phyloP scores from a whole-genome alignment of 2,113 vertebrate genomes.

The Baryphthengus martii region DNA sequence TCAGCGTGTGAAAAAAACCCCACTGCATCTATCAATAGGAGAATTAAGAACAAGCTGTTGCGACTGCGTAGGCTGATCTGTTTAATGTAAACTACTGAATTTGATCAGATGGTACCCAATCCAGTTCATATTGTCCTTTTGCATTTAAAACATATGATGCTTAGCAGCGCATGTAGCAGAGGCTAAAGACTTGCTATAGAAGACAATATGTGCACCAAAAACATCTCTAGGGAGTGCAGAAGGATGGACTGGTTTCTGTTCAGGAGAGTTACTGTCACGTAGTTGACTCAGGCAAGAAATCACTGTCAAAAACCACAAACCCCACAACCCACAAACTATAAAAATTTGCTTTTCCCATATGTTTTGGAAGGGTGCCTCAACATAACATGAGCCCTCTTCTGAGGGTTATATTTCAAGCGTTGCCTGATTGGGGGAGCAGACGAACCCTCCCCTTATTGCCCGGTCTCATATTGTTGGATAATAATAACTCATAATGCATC shows the following conservation, averaged over 20 bases:
- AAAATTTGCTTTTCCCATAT: neutral
- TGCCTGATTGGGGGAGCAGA: neutral
- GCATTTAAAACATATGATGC: neutral
- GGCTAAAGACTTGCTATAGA: neutral
- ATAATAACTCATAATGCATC: neutral
- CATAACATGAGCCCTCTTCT: neutral
- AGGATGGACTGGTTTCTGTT: neutral
- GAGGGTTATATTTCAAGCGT: neutral
- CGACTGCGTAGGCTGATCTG: neutral
- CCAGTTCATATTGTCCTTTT: neutral
- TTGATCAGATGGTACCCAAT: neutral
- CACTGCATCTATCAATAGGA: neutral
- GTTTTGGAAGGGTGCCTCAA: neutral
- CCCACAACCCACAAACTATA: no score
- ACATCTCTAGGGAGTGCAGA: neutral
- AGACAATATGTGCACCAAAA: neutral
- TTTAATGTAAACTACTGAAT: neutral
- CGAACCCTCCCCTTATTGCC: neutral
- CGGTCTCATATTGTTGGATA: neutral
- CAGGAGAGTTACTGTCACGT: neutral
- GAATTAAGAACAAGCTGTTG: neutral
- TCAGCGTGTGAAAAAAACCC: neutral
- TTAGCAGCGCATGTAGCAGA: neutral
- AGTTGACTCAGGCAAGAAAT: neutral
- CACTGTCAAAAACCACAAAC: rapidly evolving